Base-by-base conservation (phyloP, 2,888 invertebrate genomes). In the Platynereis dumerilii region DNA sequence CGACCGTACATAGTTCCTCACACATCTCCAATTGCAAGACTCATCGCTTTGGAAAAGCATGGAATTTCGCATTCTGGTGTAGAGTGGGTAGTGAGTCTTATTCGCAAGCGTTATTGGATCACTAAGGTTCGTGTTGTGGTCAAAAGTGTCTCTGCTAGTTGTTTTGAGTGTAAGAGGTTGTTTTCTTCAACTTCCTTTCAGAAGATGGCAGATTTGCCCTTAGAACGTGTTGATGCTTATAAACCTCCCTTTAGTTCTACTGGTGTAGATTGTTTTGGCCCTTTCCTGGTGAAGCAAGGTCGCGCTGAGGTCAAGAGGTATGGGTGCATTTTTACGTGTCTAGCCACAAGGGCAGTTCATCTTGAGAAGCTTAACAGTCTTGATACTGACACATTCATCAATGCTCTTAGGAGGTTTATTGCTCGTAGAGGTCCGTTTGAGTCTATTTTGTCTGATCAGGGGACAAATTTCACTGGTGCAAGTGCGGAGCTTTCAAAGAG, bases 191-290 rank as follows among this genome's bases (percentile, higher is more conserved):
- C 45, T 12, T 3, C 15, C 2, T 39, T 39, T 15, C 69, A 69
- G 54, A 65, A 64, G 27, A 69, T 69, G 69, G 72, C 72, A 24
- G 66, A 72, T 58, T 57, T 74, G 24, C 72, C 70, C 2, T 26
- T 45, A 20, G 75, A 74, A 17, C 34, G 75, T 0, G 53, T 69
- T 7, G 68, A 68, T 26, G 55, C 71, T 10, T n/a, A n/a, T n/a
- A 56, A 61, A 10, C 72, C 73, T 44, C 73, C 74, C 12, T 76
- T 76, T 53, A 71, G 68, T 1, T 69, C 69, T 56, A 65, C 67
- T 61, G 74, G 72, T 15, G 64, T 74, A 42, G 74, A 76, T 55
- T 74, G 69, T 64, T 76, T 77, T 64, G 75, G 75, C 7, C 75
- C 74, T 10, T 76, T 71, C 20, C n/a, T 63, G 2, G 65, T 71